Evolutionary conservation across 2,888 invertebrate species (phyloP).

Genomic region (Chymomyza procnemis): DNA sequence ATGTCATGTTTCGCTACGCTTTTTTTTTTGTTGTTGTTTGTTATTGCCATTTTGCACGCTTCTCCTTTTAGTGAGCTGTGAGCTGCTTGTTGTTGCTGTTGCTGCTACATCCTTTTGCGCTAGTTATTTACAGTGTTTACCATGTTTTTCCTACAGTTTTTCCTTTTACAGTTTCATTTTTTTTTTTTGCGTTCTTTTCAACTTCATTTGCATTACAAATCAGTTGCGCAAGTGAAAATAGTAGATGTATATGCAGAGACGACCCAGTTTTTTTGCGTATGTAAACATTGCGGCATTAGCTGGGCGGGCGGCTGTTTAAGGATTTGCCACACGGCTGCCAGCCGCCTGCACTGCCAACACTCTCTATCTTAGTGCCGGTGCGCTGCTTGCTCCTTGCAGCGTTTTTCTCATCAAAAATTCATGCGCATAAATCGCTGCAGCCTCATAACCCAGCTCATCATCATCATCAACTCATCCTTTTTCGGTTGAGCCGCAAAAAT

Average conservation of each 20-base stretch:
- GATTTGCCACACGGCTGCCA: constrained; percentile 31
- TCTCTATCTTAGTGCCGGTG: constrained; percentile 41
- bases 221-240: constrained; percentile 63
- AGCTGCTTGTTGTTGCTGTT: background rate
- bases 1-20: background rate
- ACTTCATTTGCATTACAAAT: constrained; percentile 72
- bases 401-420: constrained; percentile 49
- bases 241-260: background rate
- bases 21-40: background rate
- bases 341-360: background rate
- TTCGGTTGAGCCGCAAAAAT: constrained; percentile 18
- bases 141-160: background rate
- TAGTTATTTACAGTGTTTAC: constrained; percentile 40
- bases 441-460: constrained; percentile 19
- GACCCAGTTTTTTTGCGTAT: constrained; percentile 15
- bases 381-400: constrained; percentile 25
- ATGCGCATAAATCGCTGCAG: constrained; percentile 55
- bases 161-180: background rate
- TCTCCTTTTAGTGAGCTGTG: background rate
- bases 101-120: constrained; percentile 26
- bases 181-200: constrained; percentile 4
- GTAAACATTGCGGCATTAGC: constrained; percentile 47
- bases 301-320: constrained; percentile 46
- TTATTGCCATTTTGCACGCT: constrained; percentile 3
- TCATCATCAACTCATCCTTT: constrained; percentile 18